Evolutionary conservation across 2,113 vertebrate genomes (phyloP), one percentile per base, ranked within the genome.

Genomic region (Tachuris rubrigastra): DNA sequence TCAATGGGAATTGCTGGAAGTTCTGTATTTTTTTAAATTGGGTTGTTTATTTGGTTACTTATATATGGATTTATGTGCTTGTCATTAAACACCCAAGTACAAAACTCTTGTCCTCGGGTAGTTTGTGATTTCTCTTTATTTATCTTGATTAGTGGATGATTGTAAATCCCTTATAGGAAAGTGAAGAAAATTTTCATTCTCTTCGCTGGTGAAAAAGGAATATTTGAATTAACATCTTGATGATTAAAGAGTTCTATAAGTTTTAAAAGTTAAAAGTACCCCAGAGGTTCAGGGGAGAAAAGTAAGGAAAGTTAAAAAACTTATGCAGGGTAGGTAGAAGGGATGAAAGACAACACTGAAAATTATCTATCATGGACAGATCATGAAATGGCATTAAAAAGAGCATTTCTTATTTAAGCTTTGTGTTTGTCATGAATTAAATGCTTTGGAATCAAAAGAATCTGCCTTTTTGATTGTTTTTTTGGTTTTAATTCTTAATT

Each of bases 221-320:
- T 90, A 96, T 95, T 96, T 92, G 92, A 96, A 95, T 95, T 95
- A 97, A 92, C 75, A 78, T 77, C 85, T 81, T 93, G 31, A 28
- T 95, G 94, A 97, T 97, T 96, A 94, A 98, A 94, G 96, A 95
- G 67, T 89, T 97, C 94, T 83, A 84, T 81, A 90, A 85, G 82
- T 95, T 97, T 96, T 96, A 49, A 55, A 97, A 76, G 84, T 74
- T 83, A 77, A 89, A 10, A 50, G 76, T 86, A 93, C 63, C 41
- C 86, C 39, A 73, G 94, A 94, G 56, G 78, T 92, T 84, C 52
- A 78, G 42, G 72, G 63, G 60, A 68, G 67, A 85, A 95, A 90
- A 68, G 35, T 15, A 94, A 47, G 21, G 72, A 72, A 93, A 77
- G 50, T 35, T 41, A 65, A 88, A 56, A 76, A 81, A 33, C 8